Base-by-base conservation (phyloP, 2,797 vertebrate species). In the Helostoma temminkii region DNA sequence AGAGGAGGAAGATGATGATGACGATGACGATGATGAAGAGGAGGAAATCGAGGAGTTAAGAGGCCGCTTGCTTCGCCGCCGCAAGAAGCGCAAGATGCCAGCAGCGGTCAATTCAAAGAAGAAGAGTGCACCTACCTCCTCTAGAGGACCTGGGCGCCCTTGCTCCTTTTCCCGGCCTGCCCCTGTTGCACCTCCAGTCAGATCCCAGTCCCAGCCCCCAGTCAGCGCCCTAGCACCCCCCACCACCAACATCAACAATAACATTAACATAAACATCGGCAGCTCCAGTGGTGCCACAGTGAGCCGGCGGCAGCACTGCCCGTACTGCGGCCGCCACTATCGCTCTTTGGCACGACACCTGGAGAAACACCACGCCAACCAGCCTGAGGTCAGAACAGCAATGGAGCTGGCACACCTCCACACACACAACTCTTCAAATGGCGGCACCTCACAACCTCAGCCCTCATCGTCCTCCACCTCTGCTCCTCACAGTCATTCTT, bases 171-270 rank as follows among this genome's bases (percentile, higher is more conserved):
- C 91, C 6, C 80, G 72, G 32, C 89, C 90, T 0, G 49, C 74
- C 0, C 73, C 88, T 6, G 80, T 82, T 0, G 46, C 89, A 1
- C 37, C 91, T 1, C 48, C 87, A 0, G 42, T 81, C 45, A 73
- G 89, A 9, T 67, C 92, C 43, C 85, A 90, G 70, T 64, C 85
- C 24, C 84, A 81, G 61, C 14, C 90, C 1, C 36, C 91, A 0
- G 65, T 68, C 14, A 50, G 74, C 15, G 1, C 83, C 15, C 63
- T 91, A 43, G 70, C 89, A 0, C 66, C 92, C 0, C 90, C 92
- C 0, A 94, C 93, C 43, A 94, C 93, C 28, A 94, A 94, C 80
- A 95, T 94, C 78, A 94, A 94, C 90, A 94, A 94, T 76, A 95
- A 94, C 75, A 95, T 95, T 30, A 95, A 94, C 84, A 95, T 94